These are phyloP conservation scores for Spheniscus humboldti DNA, from an alignment of 2,797 vertebrate species.

Conservation along the genomic window DNA sequence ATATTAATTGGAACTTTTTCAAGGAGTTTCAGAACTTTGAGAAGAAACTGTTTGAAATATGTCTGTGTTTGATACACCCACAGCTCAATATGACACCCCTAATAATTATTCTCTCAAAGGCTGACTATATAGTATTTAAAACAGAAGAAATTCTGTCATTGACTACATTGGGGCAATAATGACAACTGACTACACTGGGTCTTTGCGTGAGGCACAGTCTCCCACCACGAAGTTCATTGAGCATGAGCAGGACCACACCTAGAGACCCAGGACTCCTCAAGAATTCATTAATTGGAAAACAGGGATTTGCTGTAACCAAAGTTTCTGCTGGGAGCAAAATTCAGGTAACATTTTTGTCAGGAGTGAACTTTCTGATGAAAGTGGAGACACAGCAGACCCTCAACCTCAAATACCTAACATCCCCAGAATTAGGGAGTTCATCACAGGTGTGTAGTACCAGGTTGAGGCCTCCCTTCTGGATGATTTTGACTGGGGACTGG, in stretches of 20 bases:
- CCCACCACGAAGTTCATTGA: neutral
- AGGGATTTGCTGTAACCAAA: neutral
- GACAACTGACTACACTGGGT: neutral
- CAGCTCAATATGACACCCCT: neutral
- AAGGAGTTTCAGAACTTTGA: neutral
- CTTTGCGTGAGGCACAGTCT: fast-evolving
- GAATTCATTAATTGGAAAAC: neutral
- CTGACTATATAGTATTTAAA: neutral
- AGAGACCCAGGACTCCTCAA: neutral
- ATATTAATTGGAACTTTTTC: neutral
- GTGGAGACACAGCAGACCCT: neutral
- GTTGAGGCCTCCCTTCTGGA: neutral
- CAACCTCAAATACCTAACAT: neutral
- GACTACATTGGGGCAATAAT: neutral
- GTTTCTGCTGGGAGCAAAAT: neutral
- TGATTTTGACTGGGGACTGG: neutral
- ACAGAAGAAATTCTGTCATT: neutral
- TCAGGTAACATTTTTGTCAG: neutral
- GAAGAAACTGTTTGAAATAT: neutral
- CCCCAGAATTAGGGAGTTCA: neutral
- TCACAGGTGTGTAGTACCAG: neutral
- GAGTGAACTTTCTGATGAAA: neutral
- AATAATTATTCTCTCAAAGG: neutral
- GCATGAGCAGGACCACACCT: neutral
- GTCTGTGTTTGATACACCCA: neutral